phyloP scores from a whole-genome alignment of 2,113 vertebrate species.

The Vombatus ursinus region DNA sequence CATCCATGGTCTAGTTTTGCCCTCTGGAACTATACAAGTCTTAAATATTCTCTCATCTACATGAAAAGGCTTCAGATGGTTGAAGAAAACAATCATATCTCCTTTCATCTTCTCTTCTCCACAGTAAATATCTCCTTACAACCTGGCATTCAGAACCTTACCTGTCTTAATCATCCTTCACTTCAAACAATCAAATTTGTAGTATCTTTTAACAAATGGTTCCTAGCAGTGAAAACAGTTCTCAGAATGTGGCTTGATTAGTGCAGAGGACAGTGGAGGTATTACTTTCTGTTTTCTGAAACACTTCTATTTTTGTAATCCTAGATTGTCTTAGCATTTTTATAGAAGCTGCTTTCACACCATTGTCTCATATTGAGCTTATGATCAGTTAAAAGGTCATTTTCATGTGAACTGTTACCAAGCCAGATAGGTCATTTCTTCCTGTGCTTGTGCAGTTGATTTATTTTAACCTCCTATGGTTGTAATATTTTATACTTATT shows the following conservation, averaged over 20 bases:
- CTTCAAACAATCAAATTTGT: neutral
- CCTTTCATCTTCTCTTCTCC: neutral
- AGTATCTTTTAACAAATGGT: neutral
- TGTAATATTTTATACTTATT: neutral
- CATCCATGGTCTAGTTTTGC: neutral
- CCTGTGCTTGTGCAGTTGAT: neutral
- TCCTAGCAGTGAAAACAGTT: neutral
- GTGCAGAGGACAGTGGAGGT: neutral
- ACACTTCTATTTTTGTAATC: neutral
- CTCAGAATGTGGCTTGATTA: neutral
- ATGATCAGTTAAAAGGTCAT: neutral
- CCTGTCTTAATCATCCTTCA: neutral
- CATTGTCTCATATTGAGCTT: neutral
- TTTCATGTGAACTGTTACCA: neutral
- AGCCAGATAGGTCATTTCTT: neutral
- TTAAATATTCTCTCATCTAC: neutral
- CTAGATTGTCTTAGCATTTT: neutral
- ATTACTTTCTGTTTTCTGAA: neutral
- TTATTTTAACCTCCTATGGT: neutral
- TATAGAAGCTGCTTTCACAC: neutral
- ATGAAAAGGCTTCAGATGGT: neutral
- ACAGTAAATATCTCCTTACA: neutral
- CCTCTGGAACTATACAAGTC: neutral
- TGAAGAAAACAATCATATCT: neutral
- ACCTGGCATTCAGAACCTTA: neutral